Base-by-base conservation (phyloP, 2,113 vertebrate species). In the Nannospalax galili region DNA sequence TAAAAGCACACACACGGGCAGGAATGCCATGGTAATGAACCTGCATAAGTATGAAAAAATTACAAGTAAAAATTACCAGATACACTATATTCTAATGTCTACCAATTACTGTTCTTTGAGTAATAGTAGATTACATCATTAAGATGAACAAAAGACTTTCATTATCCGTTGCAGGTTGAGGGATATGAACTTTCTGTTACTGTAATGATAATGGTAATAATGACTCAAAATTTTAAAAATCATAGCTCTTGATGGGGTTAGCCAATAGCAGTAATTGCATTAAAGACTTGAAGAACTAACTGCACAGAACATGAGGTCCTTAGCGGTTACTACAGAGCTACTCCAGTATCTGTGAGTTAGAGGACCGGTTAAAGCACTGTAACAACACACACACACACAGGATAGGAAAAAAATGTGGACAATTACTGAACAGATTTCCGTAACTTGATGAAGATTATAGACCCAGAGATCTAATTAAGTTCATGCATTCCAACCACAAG, bases 1-100 rank as follows among this genome's bases (percentile, higher is more conserved):
- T 2, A 26, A 5, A 0, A 45, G 22, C 24, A 78, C 3, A n/a
- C 11, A 65, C 1, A 58, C 1, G 4, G 20, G 42, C 7, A 58
- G 58, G 24, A n/a, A 75, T 42, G 20, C 67, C 65, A 67, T 28
- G 5, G 32, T 77, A 60, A 70, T 45, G 12, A n/a, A 69, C 5
- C 37, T 65, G 24, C 32, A 14, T 78, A 40, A 1, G 32, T 91
- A 35, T 52, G 28, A 85, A 62, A 77, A 56, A 16, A 72, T 45
- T 69, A 37, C 28, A 56, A 72, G 42, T 35, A 73, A 28, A 28
- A 11, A 86, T 48, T 48, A 48, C 40, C 35, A 72, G 26, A 7
- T 30, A 75, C 20, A 40, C 52, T 62, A 15, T 3, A 32, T 79
- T 80, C 40, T 35, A n/a, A 73, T 4, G 20, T 30, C 20, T 10